phyloP scores from a whole-genome alignment of 2,888 invertebrate genomes.

The Rutpela maculata region DNA sequence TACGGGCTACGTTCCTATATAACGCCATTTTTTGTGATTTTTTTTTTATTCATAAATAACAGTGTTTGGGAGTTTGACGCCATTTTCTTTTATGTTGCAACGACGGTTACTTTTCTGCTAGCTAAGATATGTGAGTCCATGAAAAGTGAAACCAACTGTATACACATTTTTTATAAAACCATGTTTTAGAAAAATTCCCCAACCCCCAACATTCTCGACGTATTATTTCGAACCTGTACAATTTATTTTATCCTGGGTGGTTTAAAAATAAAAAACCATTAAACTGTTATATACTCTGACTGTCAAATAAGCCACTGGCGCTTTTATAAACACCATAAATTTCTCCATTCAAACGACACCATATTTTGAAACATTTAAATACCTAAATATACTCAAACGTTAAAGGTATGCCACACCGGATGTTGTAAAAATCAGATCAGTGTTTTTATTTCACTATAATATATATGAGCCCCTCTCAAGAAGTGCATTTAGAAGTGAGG shows the following conservation, averaged over 20 bases:
- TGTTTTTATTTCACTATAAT: slow-evolving; percentile 36
- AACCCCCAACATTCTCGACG: neutral
- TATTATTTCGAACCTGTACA: neutral
- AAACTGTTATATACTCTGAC: slow-evolving; percentile 48
- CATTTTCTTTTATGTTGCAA: no score
- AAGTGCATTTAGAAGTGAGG: slow-evolving; percentile 4
- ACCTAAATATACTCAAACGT: slow-evolving; percentile 60
- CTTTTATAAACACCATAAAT: slow-evolving; percentile 64
- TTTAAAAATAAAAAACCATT: slow-evolving; percentile 53
- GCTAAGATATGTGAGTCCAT: no score
- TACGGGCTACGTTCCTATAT: no score
- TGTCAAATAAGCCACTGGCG: slow-evolving; percentile 55
- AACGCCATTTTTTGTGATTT: no score
- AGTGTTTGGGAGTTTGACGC: no score
- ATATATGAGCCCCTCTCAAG: slow-evolving; percentile 28
- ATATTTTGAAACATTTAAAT: slow-evolving; percentile 58
- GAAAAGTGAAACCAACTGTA: no score
- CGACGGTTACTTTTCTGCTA: no score
- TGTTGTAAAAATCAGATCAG: slow-evolving; percentile 60
- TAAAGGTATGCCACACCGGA: slow-evolving; percentile 56
- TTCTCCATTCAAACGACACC: slow-evolving; percentile 50
- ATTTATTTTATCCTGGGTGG: neutral
- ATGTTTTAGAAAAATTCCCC: neutral
- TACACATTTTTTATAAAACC: neutral
- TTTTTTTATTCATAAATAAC: no score